Evolutionary conservation across 2,888 invertebrate species (phyloP).

Genomic region (Orthosia gracilis): DNA sequence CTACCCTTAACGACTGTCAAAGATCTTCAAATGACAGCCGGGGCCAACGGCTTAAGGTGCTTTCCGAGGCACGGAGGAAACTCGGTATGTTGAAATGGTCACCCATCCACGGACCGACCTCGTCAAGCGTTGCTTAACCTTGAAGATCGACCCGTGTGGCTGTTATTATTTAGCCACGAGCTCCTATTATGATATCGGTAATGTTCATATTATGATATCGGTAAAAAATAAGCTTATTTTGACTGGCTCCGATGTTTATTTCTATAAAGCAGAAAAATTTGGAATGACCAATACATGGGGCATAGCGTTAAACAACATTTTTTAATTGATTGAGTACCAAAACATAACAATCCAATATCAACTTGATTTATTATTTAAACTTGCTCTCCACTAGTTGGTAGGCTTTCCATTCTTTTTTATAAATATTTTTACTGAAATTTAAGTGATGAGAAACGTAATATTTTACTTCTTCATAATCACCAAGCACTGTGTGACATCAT

Average conservation of each 20-base stretch:
- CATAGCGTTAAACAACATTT: slow-evolving; percentile 8
- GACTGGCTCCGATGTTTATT: not conserved
- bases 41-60: too few relatives aligned
- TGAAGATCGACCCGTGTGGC: too few relatives aligned
- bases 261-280: not conserved
- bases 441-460: slow-evolving; percentile 21
- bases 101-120: too few relatives aligned
- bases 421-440: slow-evolving; percentile 2
- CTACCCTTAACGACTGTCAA: too few relatives aligned
- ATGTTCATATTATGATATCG: too few relatives aligned
- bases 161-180: too few relatives aligned
- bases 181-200: too few relatives aligned
- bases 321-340: slow-evolving; percentile 33
- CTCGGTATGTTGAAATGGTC: too few relatives aligned
- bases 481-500: slow-evolving; percentile 26
- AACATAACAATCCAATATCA: slow-evolving; percentile 36
- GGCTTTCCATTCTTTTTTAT: not conserved
- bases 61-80: too few relatives aligned
- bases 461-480: slow-evolving; percentile 26
- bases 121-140: too few relatives aligned
- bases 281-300: not conserved
- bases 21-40: too few relatives aligned
- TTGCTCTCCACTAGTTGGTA: not conserved
- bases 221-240: not conserved
- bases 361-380: not conserved